These are phyloP conservation scores for Diorhabda carinulata DNA, from an alignment of 1,140 invertebrate species.

Conservation along the genomic window DNA sequence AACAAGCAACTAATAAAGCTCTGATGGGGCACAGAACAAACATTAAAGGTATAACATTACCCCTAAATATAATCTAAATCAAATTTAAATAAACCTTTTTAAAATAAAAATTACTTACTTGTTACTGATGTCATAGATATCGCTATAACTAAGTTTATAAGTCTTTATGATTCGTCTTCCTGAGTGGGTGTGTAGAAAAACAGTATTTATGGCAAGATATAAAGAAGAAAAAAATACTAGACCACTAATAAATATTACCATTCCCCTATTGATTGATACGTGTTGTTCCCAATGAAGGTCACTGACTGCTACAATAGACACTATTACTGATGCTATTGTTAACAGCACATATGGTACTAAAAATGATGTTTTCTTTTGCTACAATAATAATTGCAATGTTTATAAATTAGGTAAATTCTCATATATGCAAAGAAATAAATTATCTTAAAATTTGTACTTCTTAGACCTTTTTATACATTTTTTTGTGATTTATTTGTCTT, in stretches of 20 bases:
- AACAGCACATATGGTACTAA: constrained; percentile 26
- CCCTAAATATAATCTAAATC: no score
- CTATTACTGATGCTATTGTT: constrained; percentile 24
- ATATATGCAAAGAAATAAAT: no score
- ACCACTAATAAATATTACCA: constrained; percentile 55
- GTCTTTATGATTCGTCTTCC: constrained; percentile 56
- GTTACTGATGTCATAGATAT: constrained; percentile 65
- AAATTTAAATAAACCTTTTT: no score
- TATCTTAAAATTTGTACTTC: no score
- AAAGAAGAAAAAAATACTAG: constrained; percentile 61
- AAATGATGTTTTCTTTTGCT: constrained; percentile 29
- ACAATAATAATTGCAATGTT: constrained; percentile 12
- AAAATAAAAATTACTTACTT: constrained; percentile 54
- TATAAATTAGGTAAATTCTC: not conserved
- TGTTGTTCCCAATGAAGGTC: constrained; percentile 42
- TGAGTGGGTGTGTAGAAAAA: constrained; percentile 53
- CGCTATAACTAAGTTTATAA: constrained; percentile 58
- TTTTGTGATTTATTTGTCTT: no score
- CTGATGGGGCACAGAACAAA: no score
- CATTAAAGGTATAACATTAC: no score
- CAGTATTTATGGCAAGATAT: constrained; percentile 58
- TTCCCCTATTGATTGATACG: constrained; percentile 55
- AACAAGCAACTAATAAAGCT: no score
- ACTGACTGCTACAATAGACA: constrained; percentile 32
- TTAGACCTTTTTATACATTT: no score